phyloP scores from a whole-genome alignment of 2,113 vertebrate genomes.

The Oryzias curvinotus region DNA sequence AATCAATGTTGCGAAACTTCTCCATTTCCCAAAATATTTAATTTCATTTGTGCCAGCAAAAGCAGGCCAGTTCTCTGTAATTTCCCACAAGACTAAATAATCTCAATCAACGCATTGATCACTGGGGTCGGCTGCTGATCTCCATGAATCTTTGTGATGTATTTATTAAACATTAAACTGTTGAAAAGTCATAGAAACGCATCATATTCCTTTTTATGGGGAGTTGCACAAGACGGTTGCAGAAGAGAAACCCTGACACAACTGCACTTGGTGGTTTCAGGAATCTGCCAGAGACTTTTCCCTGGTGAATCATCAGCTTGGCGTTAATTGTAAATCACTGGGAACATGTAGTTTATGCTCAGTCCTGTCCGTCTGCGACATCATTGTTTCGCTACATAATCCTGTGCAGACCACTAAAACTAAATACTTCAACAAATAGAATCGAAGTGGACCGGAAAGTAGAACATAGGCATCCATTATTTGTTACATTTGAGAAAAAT shows the following conservation, averaged over 20 bases:
- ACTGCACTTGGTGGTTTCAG: slow-evolving; percentile 15
- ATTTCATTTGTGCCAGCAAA: slow-evolving; percentile 20
- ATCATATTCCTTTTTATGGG: slow-evolving; percentile 11
- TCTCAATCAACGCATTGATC: slow-evolving; percentile 16
- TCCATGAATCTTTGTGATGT: slow-evolving; percentile 12
- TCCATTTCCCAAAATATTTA: background rate
- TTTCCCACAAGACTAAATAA: slow-evolving; percentile 15
- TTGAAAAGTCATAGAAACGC: slow-evolving; percentile 6
- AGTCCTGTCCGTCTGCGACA: slow-evolving; percentile 1
- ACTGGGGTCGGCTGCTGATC: slow-evolving; percentile 7
- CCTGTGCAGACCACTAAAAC: background rate
- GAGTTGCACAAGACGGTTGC: background rate
- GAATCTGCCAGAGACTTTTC: slow-evolving; percentile 15
- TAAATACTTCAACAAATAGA: slow-evolving; percentile 8
- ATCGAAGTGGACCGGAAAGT: background rate
- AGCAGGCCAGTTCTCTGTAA: slow-evolving; percentile 1
- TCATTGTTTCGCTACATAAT: slow-evolving; percentile 3
- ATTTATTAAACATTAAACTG: slow-evolving; percentile 16
- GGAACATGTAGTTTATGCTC: slow-evolving; percentile 7
- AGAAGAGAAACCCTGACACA: background rate
- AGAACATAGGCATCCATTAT: background rate
- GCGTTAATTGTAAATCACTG: slow-evolving; percentile 8
- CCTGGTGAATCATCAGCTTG: slow-evolving; percentile 17
- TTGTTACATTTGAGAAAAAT: background rate
- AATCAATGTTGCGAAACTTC: background rate